Conservation (phyloP, 2,113 vertebrate species). For the Sebastes fasciatus region DNA sequence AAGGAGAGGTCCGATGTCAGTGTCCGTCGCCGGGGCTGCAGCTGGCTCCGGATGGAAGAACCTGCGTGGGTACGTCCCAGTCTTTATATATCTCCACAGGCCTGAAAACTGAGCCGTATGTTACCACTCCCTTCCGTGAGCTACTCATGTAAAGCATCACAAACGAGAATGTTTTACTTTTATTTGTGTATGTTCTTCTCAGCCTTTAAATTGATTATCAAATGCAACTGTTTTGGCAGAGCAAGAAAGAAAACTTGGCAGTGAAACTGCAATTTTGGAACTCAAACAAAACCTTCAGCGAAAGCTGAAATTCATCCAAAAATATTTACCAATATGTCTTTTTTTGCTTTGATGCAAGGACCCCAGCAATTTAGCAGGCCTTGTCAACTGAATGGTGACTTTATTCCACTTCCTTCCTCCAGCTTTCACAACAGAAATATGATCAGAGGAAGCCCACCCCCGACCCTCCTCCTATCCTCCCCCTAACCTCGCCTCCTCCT, state of each 20-base stretch:
- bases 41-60: conserved; percentile 93
- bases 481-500: not conserved
- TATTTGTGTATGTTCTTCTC: conserved; percentile 4
- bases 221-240: conserved; percentile 42
- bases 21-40: conserved; percentile 96
- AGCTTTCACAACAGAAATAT: conserved; percentile 39
- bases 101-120: conserved; percentile 34
- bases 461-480: not conserved
- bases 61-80: conserved; percentile 90
- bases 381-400: conserved; percentile 35
- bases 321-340: conserved; percentile 14
- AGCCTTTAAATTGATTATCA: conserved; percentile 42
- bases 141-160: not conserved
- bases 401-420: conserved; percentile 21
- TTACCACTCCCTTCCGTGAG: conserved; percentile 18
- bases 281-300: conserved; percentile 33
- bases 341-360: conserved; percentile 34
- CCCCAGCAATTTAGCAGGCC: not conserved
- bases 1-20: conserved; percentile 93
- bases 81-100: conserved; percentile 47
- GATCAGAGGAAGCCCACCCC: not conserved
- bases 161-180: not conserved
- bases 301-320: conserved; percentile 35
- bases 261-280: conserved; percentile 35
- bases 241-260: conserved; percentile 37